Evolutionary conservation across 37 sponge, comb jelly and placozoan genomes (phyloP), one percentile per base, ranked within the genome.

Genomic region (Hormiphora californensis): DNA sequence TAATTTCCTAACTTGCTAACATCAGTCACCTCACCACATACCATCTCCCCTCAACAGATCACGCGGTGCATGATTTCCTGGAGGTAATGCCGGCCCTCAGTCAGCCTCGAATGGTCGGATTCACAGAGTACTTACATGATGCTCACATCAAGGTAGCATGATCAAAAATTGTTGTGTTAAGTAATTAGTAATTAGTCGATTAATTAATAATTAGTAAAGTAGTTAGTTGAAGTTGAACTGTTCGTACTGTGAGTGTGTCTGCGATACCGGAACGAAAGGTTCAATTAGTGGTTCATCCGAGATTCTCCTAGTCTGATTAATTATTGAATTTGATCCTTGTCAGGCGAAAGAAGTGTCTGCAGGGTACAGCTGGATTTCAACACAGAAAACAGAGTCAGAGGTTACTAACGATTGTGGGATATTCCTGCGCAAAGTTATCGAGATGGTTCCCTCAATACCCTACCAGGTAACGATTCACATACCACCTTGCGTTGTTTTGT

Each of bases 81-180:
- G 23, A 73, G n/a, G 23, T 41, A 5, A 41, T 73, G 81, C 81
- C 41, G 19, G 81, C 21, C 11, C 46, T 73, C 28, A 22, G 0
- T 21, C 81, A 73, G 17, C 81, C 81, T 28, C 9, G 25, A 73
- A 27, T 73, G 36, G 3, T 36, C 3, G 81, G 81, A 27, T 73
- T 73, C 38, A 73, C 35, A 4, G 81, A 73, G 12, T 73, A 73
- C 38, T 28, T 73, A 8, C 38, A 73, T 40, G 81, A 73, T 41
- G 81, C 81, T 21, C 81, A 73, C 43, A 43, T 73, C 41, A 73
- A 73, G 46, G 81, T 73, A 73, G n/a, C n/a, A n/a, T n/a, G n/a
- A n/a, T n/a, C n/a, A n/a, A n/a, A n/a, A n/a, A n/a, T n/a, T n/a
- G n/a, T n/a, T n/a, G n/a, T n/a, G n/a, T n/a, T n/a, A n/a, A n/a